Evolutionary conservation across 2,888 invertebrate genomes (phyloP), one percentile per base, ranked within the genome.

Genomic region (Gymnocheta viridis): DNA sequence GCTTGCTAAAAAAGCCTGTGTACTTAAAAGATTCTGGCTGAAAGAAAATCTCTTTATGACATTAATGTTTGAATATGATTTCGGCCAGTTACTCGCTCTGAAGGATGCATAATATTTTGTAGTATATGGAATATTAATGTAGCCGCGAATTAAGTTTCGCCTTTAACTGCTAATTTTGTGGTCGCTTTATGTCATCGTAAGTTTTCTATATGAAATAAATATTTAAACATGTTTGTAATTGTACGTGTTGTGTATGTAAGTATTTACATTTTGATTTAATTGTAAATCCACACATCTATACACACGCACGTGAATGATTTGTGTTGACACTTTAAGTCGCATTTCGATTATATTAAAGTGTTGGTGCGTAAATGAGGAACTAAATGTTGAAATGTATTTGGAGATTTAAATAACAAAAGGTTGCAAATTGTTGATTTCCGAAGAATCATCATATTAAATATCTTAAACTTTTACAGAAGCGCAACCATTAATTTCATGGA

Each of bases 301-400:
- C 47, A 41, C 6, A 38, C 17, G 17, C 7, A 56, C 6, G 29
- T 32, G 24, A 17, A 66, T 60, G 44, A 73, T 51, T 78, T 78
- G 60, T 69, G 78, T 73, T 82, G 72, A 78, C 77, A 78, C 66
- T 72, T 78, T 72, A 51, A 73, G 60, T 82, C 67, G 78, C 67
- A 51, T 27, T 62, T 82, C 58, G 49, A 66, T 38, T 77, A 32
- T 72, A 41, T 27, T 51, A 17, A 78, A 67, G 82, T 67, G 77
- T 67, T 67, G 60, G 54, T 49, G 69, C 44, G 67, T 72, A 41
- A 60, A 64, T 24, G 29, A 41, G 51, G 5, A 19, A 27, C 22
- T 62, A 24, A 27, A 32, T 67, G 72, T 58, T 66, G 38, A 77
- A 70, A 82, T 64, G 49, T 58, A 49, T 58, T 77, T 82, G 49